Conservation (phyloP, 2,888 invertebrate genomes). For the Acrocyrtus sp. region DNA sequence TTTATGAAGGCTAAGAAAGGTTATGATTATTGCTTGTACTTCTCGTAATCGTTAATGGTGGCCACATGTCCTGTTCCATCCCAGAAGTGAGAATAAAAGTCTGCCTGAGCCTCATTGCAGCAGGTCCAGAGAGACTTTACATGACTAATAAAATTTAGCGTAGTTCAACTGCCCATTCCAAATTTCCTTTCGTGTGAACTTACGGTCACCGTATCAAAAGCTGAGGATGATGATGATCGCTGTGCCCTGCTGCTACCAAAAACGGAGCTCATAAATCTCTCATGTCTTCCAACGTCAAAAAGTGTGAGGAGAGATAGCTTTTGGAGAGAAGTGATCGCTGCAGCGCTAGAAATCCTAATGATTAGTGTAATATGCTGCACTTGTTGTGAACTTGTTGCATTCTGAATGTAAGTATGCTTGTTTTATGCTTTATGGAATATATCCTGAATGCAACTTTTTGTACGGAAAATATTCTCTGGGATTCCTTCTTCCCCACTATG, state of each 20-base stretch:
- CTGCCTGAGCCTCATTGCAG: too few species aligned
- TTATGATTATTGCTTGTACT: constrained; percentile 28
- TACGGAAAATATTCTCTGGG: too few species aligned
- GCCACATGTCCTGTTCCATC: constrained; percentile 23
- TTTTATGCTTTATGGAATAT: neutral
- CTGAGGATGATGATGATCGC: constrained; percentile 16
- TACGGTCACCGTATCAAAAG: constrained; percentile 16
- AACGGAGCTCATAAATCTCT: constrained; percentile 55
- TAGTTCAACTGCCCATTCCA: neutral
- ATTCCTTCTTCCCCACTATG: constrained; percentile 59
- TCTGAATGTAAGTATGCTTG: neutral
- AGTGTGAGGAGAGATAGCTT: constrained; percentile 13
- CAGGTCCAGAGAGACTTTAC: too few species aligned
- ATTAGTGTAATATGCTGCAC: too few species aligned
- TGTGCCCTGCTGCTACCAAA: constrained; percentile 23
- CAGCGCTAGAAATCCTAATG: too few species aligned
- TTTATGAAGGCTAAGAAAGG: constrained; percentile 2
- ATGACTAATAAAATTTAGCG: too few species aligned
- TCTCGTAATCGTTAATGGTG: constrained; percentile 26
- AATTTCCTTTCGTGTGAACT: constrained; percentile 18
- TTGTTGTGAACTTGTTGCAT: neutral
- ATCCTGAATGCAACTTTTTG: neutral
- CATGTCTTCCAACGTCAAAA: constrained; percentile 23
- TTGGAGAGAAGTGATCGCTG: constrained; percentile 35
- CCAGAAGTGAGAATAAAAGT: too few species aligned